These are phyloP conservation scores for Apostichopus leukothele DNA, from an alignment of 53 echinoderm and acorn worm genomes.

Conservation along the genomic window DNA sequence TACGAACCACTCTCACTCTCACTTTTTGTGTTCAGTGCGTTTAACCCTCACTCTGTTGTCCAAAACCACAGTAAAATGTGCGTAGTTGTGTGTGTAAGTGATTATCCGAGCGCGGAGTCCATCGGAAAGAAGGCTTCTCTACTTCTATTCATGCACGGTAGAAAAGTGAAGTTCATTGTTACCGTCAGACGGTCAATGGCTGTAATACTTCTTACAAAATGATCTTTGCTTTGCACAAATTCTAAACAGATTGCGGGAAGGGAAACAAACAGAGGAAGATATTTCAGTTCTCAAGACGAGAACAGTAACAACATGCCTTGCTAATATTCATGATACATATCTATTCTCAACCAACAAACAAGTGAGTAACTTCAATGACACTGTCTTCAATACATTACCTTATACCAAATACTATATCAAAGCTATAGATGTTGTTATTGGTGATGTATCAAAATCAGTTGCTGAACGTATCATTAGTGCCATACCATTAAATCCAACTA, in stretches of 20 bases:
- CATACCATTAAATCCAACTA: neutral
- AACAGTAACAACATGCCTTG: neutral
- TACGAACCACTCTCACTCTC: too few relatives aligned
- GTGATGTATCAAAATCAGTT: conserved; percentile 6
- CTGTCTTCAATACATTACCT: neutral
- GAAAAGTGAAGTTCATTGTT: too few relatives aligned
- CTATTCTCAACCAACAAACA: conserved; percentile 10
- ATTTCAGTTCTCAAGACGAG: conserved; percentile 15
- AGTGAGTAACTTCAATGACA: conserved; percentile 9
- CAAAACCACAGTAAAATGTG: too few relatives aligned
- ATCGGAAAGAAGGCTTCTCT: too few relatives aligned
- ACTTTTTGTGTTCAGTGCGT: too few relatives aligned
- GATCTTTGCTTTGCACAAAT: conserved; percentile 17
- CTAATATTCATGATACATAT: neutral
- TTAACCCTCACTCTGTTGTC: too few relatives aligned
- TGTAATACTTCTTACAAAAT: too few relatives aligned
- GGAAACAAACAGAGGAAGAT: conserved; percentile 15
- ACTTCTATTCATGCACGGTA: too few relatives aligned
- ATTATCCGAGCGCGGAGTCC: too few relatives aligned
- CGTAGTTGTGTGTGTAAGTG: too few relatives aligned
- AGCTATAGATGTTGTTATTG: conserved; percentile 10
- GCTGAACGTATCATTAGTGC: neutral
- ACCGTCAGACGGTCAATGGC: too few relatives aligned
- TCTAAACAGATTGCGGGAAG: conserved; percentile 30
- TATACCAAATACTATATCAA: neutral